A percentile compares a stretch with the other conserved stretches of the same genome.
These are phyloP conservation scores for Coendou prehensilis DNA, from an alignment of 2,797 vertebrate genomes.

Conservation along the genomic window DNA sequence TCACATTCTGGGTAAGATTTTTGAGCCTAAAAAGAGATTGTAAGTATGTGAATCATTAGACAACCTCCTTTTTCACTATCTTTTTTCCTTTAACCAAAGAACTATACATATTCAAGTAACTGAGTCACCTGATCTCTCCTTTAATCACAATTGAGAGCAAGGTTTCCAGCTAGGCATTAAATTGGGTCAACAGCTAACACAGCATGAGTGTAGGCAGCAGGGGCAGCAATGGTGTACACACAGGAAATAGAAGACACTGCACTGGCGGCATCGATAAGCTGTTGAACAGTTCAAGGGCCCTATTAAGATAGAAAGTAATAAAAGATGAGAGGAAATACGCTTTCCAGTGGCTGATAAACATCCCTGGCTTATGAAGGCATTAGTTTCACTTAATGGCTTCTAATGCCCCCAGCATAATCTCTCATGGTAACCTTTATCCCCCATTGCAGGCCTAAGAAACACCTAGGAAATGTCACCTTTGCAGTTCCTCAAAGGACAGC, in stretches of 20 bases:
- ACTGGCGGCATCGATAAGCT: constrained; percentile 54
- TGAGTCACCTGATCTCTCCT: constrained; percentile 63
- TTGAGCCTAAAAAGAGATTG: constrained; percentile 47
- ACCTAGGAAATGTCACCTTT: constrained; percentile 37
- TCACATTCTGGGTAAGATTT: constrained; percentile 19
- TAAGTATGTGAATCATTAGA: constrained; percentile 10
- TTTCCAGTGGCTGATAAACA: constrained; percentile 80
- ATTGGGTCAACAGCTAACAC: constrained; percentile 87
- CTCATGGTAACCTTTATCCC: not conserved
- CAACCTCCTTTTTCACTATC: not conserved
- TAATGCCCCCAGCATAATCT: constrained; percentile 76
- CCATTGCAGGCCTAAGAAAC: constrained; percentile 45
- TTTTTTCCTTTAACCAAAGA: constrained; percentile 75
- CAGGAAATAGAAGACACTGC: constrained; percentile 70
- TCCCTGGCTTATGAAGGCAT: constrained; percentile 78
- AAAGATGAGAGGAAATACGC: constrained; percentile 80
- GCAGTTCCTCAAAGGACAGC: not conserved
- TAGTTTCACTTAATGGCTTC: constrained; percentile 75
- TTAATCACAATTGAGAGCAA: constrained; percentile 85
- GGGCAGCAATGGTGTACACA: constrained; percentile 75
- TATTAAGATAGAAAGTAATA: constrained; percentile 85
- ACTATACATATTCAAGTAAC: constrained; percentile 54
- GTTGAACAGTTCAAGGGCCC: constrained; percentile 73
- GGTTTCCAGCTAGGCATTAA: constrained; percentile 87
- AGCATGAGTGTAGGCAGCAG: constrained; percentile 78